phyloP scores from a whole-genome alignment of 2,113 vertebrate genomes.

The Oriolus oriolus region DNA sequence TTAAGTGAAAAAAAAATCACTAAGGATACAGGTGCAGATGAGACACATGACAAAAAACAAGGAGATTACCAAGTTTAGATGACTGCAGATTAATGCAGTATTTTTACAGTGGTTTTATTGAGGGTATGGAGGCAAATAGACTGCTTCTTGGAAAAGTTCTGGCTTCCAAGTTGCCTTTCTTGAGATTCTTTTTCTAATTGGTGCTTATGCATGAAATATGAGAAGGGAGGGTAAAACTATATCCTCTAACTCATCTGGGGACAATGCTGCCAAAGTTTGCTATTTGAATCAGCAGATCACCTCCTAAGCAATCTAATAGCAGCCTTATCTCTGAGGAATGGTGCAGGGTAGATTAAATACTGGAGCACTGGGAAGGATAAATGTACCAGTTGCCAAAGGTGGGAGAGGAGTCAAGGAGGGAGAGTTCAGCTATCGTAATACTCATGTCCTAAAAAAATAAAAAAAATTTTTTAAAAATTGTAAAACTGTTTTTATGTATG shows the following conservation, averaged over 20 bases:
- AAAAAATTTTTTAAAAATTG: neutral
- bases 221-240: neutral
- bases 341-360: neutral
- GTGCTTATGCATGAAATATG: neutral
- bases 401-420: neutral
- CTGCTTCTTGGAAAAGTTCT: neutral
- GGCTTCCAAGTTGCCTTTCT: neutral
- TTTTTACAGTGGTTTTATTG: neutral
- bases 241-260: neutral
- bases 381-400: neutral
- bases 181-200: neutral
- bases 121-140: neutral
- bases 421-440: neutral
- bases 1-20: neutral
- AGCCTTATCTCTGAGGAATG: neutral
- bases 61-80: neutral
- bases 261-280: neutral
- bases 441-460: neutral
- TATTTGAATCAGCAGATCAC: neutral
- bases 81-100: neutral
- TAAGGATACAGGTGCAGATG: neutral
- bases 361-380: neutral
- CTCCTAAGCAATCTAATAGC: neutral
- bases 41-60: neutral
- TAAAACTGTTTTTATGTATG: neutral